Percentiles rank a stretch among this genome's conserved stretches.
These are phyloP conservation scores for Python bivittatus DNA, from an alignment of 2,113 vertebrate genomes.

Conservation along the genomic window DNA sequence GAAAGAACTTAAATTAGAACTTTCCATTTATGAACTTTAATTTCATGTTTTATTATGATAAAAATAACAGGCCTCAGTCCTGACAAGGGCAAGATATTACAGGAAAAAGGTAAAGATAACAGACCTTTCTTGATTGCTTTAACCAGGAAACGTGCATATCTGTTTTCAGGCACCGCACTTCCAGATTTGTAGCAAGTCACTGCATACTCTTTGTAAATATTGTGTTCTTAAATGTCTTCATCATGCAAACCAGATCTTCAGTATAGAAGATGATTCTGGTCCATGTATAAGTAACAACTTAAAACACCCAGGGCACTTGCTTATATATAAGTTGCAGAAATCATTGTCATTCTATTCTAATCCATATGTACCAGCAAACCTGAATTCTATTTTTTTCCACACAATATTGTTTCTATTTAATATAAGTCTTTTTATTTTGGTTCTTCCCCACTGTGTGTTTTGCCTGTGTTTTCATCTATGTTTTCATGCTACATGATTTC, in stretches of 20 bases:
- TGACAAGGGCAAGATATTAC: neutral
- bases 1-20: slow-evolving; percentile 33
- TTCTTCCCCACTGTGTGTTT: neutral
- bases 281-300: neutral
- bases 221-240: neutral
- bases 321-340: neutral
- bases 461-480: neutral
- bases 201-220: neutral
- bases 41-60: neutral
- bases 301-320: neutral
- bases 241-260: neutral
- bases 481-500: neutral
- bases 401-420: neutral
- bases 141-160: neutral
- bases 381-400: neutral
- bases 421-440: neutral
- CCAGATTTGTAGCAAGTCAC: neutral
- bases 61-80: neutral
- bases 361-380: neutral
- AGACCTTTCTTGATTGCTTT: neutral
- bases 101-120: neutral
- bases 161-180: neutral
- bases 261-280: neutral
- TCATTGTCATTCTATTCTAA: neutral
- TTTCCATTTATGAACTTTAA: slow-evolving; percentile 7